A percentile compares a stretch with the other conserved stretches of the same genome.
Conservation (phyloP, 1,140 invertebrate genomes). For the Drosophila watanabei region DNA sequence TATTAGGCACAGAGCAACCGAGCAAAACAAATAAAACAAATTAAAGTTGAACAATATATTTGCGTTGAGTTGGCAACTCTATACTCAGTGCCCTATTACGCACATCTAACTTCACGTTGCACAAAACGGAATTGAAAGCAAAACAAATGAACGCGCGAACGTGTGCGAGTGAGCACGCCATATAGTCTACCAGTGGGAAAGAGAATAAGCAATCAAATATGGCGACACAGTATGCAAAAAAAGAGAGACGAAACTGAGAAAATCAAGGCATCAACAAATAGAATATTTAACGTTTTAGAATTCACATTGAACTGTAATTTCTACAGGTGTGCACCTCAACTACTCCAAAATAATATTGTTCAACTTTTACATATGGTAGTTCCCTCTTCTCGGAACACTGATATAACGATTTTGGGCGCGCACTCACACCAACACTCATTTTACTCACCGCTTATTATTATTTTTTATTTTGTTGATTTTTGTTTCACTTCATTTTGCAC, state of each 20-base stretch:
- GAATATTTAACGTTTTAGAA: conserved; percentile 23
- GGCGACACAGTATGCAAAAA: conserved; percentile 72
- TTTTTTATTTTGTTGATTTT: conserved; percentile 19
- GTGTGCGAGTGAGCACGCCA: conserved; percentile 51
- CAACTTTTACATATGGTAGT: neutral
- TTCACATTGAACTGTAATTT: conserved; percentile 8
- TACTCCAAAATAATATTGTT: neutral
- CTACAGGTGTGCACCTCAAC: neutral
- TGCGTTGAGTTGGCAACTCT: conserved; percentile 57
- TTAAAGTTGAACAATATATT: conserved; percentile 20
- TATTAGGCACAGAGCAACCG: neutral
- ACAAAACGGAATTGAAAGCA: conserved; percentile 78
- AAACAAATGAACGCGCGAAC: conserved; percentile 70
- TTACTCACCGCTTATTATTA: conserved; percentile 60
- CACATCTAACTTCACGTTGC: conserved; percentile 78
- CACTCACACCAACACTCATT: conserved; percentile 27
- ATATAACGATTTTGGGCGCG: conserved; percentile 61
- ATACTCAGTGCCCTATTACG: conserved; percentile 36
- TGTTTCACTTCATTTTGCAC: conserved; percentile 61
- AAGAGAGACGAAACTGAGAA: conserved; percentile 29
- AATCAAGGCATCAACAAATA: conserved; percentile 45
- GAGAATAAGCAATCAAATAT: conserved; percentile 75
- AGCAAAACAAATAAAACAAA: conserved; percentile 24
- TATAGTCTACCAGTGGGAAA: conserved; percentile 38
- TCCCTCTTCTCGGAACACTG: neutral